A percentile compares a stretch with the other conserved stretches of the same genome.
Evolutionary conservation across 2,888 invertebrate genomes (phyloP).

Genomic region (Aspidiotus destructor): DNA sequence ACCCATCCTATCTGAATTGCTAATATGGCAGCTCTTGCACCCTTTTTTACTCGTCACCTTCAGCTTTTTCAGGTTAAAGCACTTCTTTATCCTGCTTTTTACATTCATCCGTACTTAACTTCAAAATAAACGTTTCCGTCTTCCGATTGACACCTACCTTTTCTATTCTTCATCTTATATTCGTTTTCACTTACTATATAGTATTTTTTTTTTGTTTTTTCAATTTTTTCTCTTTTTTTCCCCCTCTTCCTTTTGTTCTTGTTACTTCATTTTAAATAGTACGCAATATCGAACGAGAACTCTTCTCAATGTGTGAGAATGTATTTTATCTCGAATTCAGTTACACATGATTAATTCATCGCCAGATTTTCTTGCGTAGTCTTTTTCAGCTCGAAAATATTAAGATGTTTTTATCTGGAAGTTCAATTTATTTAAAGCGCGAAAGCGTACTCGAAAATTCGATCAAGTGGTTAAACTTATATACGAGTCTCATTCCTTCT

Average conservation of each 20-base stretch:
- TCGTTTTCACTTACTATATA: not conserved
- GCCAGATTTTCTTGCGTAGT: not conserved
- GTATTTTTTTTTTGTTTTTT: not conserved
- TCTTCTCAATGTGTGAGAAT: not conserved
- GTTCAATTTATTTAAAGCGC: too few relatives aligned
- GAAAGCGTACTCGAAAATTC: too few relatives aligned
- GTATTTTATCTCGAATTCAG: not conserved
- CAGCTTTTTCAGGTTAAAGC: constrained; percentile 32
- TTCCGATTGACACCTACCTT: constrained; percentile 32
- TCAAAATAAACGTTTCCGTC: constrained; percentile 33
- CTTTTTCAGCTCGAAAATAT: too few relatives aligned
- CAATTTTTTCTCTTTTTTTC: not conserved
- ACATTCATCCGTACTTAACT: constrained; percentile 33
- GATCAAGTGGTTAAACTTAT: too few relatives aligned
- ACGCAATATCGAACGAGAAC: constrained; percentile 5
- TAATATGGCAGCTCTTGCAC: constrained; percentile 31
- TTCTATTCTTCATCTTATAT: constrained; percentile 10
- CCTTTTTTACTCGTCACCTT: constrained; percentile 31
- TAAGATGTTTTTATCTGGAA: too few relatives aligned
- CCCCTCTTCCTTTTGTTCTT: not conserved
- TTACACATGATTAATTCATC: constrained; percentile 8
- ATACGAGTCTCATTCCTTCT: too few relatives aligned
- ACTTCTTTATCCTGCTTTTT: constrained; percentile 29
- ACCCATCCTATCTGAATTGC: constrained; percentile 29
- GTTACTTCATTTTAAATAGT: not conserved